Percentiles rank a stretch among this genome's conserved stretches.
phyloP scores from a whole-genome alignment of 2,797 vertebrate species.

The Mergus octosetaceus region DNA sequence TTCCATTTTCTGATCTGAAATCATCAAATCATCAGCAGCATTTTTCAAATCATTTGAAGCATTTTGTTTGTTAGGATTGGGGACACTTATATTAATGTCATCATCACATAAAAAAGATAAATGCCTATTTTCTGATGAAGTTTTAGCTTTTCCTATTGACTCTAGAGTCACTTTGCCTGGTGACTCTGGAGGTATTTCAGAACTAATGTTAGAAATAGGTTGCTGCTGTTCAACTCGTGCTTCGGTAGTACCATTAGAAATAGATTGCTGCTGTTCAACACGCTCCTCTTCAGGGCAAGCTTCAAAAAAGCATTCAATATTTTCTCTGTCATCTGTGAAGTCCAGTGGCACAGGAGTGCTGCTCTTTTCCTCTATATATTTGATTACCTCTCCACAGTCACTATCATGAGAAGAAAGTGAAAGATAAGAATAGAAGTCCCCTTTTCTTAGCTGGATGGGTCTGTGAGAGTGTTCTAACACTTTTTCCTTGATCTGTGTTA shows the following conservation, averaged over 20 bases:
- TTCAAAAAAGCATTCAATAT: slow-evolving; percentile 90
- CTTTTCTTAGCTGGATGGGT: slow-evolving; percentile 89
- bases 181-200: slow-evolving; percentile 54
- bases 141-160: slow-evolving; percentile 18
- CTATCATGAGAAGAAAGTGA: slow-evolving; percentile 98
- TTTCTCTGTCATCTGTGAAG: slow-evolving; percentile 81
- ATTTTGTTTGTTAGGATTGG: slow-evolving; percentile 57
- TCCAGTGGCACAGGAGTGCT: slow-evolving; percentile 78
- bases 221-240: slow-evolving; percentile 80
- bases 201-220: slow-evolving; percentile 75
- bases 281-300: slow-evolving; percentile 89
- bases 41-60: slow-evolving; percentile 71
- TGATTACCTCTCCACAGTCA: slow-evolving; percentile 94
- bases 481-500: slow-evolving; percentile 92
- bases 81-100: neutral
- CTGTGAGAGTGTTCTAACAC: slow-evolving; percentile 93
- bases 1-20: slow-evolving; percentile 78
- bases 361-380: slow-evolving; percentile 86
- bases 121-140: slow-evolving; percentile 31
- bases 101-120: slow-evolving; percentile 43
- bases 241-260: slow-evolving; percentile 76
- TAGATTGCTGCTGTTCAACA: slow-evolving; percentile 80
- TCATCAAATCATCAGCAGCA: slow-evolving; percentile 67
- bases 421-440: slow-evolving; percentile 97
- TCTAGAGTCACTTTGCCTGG: neutral